Percentiles rank a stretch among this genome's conserved stretches.
Conservation (phyloP, 2,113 vertebrate genomes). For the Chinchilla lanigera region DNA sequence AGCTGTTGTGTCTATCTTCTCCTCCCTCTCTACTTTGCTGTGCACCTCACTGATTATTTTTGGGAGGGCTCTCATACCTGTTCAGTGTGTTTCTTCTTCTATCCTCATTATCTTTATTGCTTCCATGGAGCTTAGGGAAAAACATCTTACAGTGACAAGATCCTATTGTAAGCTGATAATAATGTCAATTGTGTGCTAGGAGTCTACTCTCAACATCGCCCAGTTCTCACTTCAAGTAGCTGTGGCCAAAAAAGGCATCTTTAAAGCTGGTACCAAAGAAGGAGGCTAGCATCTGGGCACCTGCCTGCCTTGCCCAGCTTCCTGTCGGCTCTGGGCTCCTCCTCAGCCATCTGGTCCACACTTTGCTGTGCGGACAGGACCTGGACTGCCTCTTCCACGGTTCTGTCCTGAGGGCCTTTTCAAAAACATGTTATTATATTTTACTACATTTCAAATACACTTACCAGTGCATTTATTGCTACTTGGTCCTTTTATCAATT, state of each 20-base stretch:
- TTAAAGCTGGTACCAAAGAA: too few relatives aligned
- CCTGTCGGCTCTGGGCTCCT: neutral
- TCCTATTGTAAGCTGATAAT: neutral
- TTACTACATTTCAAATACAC: neutral
- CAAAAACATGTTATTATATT: neutral
- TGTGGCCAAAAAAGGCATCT: too few relatives aligned
- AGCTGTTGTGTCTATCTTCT: neutral
- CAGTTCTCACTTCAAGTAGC: rapidly evolving
- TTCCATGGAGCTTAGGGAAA: neutral
- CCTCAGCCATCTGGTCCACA: too few relatives aligned
- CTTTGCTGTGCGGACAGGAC: too few relatives aligned
- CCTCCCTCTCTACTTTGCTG: neutral
- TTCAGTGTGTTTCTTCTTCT: neutral
- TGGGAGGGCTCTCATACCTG: rapidly evolving
- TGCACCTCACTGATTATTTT: neutral
- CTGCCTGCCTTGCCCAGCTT: too few relatives aligned
- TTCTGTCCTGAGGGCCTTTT: neutral
- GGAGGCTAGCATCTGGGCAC: rapidly evolving
- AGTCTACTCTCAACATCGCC: rapidly evolving
- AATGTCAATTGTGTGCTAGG: neutral
- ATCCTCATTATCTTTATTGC: neutral
- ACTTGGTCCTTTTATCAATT: neutral
- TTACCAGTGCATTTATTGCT: neutral
- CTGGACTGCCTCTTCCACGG: neutral
- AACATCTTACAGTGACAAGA: neutral